Conservation (phyloP, 2,113 vertebrate species). For the Perognathus longimembris region DNA sequence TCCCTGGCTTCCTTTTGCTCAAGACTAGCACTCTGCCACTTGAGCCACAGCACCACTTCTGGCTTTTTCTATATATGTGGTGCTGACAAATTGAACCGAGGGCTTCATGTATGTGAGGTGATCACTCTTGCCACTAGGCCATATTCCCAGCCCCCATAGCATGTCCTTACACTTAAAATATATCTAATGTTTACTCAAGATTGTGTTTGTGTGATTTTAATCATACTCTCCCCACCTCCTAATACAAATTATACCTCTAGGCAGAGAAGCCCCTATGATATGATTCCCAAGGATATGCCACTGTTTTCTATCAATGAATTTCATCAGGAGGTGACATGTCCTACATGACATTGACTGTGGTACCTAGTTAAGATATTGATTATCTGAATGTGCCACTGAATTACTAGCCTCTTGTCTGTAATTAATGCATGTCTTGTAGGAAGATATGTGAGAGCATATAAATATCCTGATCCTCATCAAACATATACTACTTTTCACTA, state of each 20-base stretch:
- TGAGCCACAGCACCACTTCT: too few species aligned
- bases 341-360: not conserved
- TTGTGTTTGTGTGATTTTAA: not conserved
- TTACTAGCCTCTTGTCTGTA: not conserved
- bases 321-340: not conserved
- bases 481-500: not conserved
- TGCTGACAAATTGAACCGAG: too few species aligned
- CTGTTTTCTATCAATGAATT: not conserved
- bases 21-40: too few species aligned
- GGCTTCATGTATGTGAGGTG: too few species aligned
- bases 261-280: not conserved
- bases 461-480: not conserved
- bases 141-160: too few species aligned
- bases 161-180: not conserved
- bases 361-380: not conserved
- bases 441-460: not conserved
- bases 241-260: not conserved
- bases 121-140: too few species aligned
- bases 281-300: not conserved
- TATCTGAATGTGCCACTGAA: not conserved
- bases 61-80: too few species aligned
- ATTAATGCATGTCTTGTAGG: not conserved
- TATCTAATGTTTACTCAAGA: not conserved
- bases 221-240: not conserved
- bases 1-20: too few species aligned